Conservation (phyloP, 2,113 vertebrate species). For the Penelope pileata region DNA sequence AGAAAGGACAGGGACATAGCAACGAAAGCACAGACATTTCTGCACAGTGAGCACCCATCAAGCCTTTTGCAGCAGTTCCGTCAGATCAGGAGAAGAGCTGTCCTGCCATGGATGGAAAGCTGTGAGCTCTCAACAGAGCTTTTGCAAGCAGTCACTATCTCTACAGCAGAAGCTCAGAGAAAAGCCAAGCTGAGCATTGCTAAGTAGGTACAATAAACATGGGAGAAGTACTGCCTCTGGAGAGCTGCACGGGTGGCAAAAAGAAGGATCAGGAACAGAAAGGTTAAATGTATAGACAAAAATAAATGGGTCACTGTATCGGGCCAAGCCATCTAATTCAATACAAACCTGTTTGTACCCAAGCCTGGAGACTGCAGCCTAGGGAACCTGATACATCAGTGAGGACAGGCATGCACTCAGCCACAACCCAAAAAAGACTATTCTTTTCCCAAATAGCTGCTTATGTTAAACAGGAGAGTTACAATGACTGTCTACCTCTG, state of each 20-base stretch:
- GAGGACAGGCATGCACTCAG: not conserved
- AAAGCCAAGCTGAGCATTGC: not conserved
- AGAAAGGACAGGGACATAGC: not conserved
- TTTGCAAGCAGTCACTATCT: not conserved
- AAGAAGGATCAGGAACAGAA: not conserved
- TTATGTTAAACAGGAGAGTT: not conserved
- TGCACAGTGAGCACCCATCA: not conserved
- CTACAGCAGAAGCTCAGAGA: not conserved
- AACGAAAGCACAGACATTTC: not conserved
- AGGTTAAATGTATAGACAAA: not conserved
- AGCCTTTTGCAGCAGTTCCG: not conserved
- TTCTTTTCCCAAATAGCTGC: not conserved
- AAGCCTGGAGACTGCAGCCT: not conserved
- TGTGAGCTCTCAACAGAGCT: fast-evolving
- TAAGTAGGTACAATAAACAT: not conserved
- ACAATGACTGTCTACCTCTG: not conserved
- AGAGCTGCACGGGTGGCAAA: not conserved
- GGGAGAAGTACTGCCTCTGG: not conserved
- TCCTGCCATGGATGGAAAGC: not conserved
- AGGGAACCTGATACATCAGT: not conserved
- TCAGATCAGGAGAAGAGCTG: not conserved
- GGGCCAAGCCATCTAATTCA: not conserved
- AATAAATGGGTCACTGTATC: not conserved
- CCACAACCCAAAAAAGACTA: not conserved
- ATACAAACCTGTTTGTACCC: not conserved